A percentile compares a stretch with the other conserved stretches of the same genome.
These are phyloP conservation scores for Leptopilina boulardi DNA, from an alignment of 1,140 invertebrate species.

Conservation along the genomic window DNA sequence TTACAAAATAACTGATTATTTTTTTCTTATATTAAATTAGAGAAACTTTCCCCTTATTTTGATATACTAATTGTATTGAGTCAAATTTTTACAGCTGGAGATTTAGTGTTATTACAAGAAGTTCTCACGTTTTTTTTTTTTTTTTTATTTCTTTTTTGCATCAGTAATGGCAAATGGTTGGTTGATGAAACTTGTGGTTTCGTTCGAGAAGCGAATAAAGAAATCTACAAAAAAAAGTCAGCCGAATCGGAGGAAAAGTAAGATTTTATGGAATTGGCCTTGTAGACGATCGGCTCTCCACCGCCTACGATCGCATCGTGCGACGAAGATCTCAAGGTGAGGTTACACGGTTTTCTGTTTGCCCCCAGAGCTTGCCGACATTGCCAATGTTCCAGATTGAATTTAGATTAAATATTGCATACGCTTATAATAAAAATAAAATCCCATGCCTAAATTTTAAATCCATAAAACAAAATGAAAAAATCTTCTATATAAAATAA, in stretches of 20 bases:
- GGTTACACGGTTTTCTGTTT: background rate
- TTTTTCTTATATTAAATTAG: too few species aligned
- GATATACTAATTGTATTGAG: background rate
- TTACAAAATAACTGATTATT: too few species aligned
- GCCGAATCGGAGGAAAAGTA: conserved; percentile 22
- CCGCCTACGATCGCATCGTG: conserved; percentile 7
- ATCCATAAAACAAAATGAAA: too few species aligned
- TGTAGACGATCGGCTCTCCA: background rate
- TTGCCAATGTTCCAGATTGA: background rate
- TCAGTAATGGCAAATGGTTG: conserved; percentile 16
- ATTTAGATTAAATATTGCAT: background rate
- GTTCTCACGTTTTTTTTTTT: background rate
- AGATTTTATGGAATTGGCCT: conserved; percentile 18
- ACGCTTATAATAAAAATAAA: background rate
- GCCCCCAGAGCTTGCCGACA: background rate
- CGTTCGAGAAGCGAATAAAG: conserved; percentile 17
- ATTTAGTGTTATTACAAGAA: background rate
- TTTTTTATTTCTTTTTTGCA: background rate
- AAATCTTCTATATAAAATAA: too few species aligned
- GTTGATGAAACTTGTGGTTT: conserved; percentile 30
- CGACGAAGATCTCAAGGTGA: conserved; percentile 27
- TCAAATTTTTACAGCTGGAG: background rate
- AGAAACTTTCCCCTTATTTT: background rate
- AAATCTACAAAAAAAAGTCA: conserved; percentile 15
- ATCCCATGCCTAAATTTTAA: too few species aligned